Base-by-base conservation (phyloP, 1,140 invertebrate genomes). In the Colletes gigas region DNA sequence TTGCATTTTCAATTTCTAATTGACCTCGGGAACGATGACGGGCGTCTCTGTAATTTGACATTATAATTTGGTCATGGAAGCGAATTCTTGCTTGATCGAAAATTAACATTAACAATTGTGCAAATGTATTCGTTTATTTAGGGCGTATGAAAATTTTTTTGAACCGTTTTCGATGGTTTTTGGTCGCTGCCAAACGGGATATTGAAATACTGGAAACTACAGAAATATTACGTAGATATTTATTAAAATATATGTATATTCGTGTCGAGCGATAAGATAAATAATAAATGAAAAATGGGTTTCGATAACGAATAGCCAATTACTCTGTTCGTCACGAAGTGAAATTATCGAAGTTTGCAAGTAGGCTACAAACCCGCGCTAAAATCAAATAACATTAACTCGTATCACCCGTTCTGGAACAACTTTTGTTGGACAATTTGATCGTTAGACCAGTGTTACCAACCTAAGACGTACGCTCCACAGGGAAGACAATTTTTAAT, bases 261-360 rank as follows among this genome's bases (percentile, higher is more conserved):
- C 3, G 2, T 15, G 19, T 17, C 3, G 14, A 19, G 1, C 19
- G 78, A 71, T 81, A 83, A 83, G 77, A 83, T 75, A 78, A 75
- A 47, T 50, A 8, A 15, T 6, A 47, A 30, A 66, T 8, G 12
- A n/a, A 17, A 5, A 55, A 19, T 21, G 8, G 67, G 52, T 41
- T 50, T 0, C 15, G 17, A 55, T 41, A 14, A 57, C 17, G 12
- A 63, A 72, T 69, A 47, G 21, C 66, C 63, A 50, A 39, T 52
- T 9, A 15, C 19, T 14, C 21, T 52, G 39, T 67, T 30, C 50
- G 59, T 75, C 15, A 2, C 14, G 41, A 52, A 78, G 79, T 81
- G 81, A 69, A 83, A 83, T 76, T 72, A 50, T 21, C n/a, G 14
- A 47, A n/a, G 41, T 17, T n/a, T 59, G 54, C 47, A 86, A 87